Evolutionary conservation across 1,140 invertebrate species (phyloP).

Genomic region (Heterodera schachtii): DNA sequence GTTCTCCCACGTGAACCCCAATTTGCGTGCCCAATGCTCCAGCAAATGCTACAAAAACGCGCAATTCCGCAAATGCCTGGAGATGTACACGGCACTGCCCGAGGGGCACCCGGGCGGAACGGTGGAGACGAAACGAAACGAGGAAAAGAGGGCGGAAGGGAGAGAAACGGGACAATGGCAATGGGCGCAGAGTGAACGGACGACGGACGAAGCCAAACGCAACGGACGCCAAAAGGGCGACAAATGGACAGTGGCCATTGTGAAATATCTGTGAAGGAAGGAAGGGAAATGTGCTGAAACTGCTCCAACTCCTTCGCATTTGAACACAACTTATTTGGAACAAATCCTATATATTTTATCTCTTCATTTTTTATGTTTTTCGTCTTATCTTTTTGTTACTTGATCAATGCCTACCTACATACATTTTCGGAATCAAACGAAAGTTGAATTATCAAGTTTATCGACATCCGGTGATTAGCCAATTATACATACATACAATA

Average conservation of each 20-base stretch:
- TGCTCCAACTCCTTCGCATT: background rate
- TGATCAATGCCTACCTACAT: too few species aligned
- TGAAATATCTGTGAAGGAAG: too few species aligned
- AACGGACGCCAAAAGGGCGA: background rate
- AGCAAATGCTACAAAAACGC: conserved; percentile 23
- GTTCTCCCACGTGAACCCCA: conserved; percentile 51
- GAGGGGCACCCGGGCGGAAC: background rate
- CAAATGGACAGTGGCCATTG: background rate
- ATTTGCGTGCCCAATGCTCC: conserved; percentile 50
- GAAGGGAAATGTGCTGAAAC: background rate
- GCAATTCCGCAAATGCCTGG: conserved; percentile 19
- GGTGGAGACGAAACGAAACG: conserved; percentile 1
- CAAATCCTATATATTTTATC: too few species aligned
- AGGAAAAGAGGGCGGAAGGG: background rate
- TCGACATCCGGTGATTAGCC: too few species aligned
- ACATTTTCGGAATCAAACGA: too few species aligned
- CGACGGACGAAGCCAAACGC: background rate
- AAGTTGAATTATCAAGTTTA: too few species aligned
- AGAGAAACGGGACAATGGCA: background rate
- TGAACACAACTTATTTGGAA: too few species aligned
- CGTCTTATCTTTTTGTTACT: too few species aligned
- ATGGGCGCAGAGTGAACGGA: background rate
- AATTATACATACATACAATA: too few species aligned
- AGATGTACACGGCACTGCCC: conserved; percentile 25
- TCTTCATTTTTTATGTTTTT: too few species aligned